phyloP scores from a whole-genome alignment of 2,113 vertebrate genomes.

The Phalacrocorax brasilianus region DNA sequence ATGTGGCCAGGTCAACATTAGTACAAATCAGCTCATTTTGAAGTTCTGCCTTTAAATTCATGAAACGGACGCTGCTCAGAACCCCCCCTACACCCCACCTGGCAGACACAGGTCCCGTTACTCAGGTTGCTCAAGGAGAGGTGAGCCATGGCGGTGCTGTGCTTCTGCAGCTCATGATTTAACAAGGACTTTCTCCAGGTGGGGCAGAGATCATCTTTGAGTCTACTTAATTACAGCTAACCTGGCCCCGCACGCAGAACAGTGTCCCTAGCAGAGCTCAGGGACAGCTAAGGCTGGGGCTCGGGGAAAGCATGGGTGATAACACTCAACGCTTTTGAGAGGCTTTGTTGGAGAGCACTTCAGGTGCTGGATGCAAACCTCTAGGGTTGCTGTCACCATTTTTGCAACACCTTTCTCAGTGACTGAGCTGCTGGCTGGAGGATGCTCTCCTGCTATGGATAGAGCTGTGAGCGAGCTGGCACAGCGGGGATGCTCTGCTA shows the following conservation, averaged over 20 bases:
- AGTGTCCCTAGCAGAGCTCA: neutral
- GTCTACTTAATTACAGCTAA: neutral
- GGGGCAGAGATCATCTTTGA: neutral
- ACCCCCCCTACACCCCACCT: rapidly evolving
- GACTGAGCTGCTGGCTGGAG: neutral
- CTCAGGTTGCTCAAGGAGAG: too few species aligned
- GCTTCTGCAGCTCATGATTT: neutral
- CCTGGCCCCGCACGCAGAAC: neutral
- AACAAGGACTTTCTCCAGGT: neutral
- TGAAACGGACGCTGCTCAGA: neutral
- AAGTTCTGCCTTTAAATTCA: neutral
- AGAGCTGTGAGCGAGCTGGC: neutral
- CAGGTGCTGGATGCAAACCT: neutral
- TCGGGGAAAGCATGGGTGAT: neutral
- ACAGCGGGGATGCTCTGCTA: neutral
- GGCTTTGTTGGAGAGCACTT: neutral
- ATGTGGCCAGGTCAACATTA: neutral
- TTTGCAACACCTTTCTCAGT: too few species aligned
- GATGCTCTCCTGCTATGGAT: neutral
- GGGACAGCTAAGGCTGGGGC: neutral
- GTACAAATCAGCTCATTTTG: neutral
- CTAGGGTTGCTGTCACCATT: neutral
- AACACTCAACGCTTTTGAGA: too few species aligned
- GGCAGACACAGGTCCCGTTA: neutral
- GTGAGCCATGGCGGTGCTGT: neutral